These are phyloP conservation scores for Ceratosolen solmsi DNA, from an alignment of 1,140 invertebrate genomes.

Conservation along the genomic window DNA sequence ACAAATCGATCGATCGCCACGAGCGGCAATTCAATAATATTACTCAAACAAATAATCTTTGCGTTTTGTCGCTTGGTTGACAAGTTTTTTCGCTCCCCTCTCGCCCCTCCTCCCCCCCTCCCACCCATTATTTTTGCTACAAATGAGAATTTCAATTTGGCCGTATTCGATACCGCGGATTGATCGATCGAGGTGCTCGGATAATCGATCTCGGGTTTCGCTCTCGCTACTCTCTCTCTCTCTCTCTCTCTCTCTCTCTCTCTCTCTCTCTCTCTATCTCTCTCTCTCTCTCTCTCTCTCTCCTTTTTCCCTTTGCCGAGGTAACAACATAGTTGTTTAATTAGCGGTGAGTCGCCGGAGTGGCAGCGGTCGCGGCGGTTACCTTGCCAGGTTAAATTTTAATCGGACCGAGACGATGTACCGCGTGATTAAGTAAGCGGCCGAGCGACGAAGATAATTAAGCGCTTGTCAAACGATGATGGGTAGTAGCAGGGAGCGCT, in stretches of 20 bases:
- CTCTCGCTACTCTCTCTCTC: not conserved
- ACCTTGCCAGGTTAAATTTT: conserved; percentile 33
- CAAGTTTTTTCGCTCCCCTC: no score
- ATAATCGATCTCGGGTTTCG: conserved; percentile 25
- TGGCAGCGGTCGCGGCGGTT: not conserved
- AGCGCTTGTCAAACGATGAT: conserved; percentile 51
- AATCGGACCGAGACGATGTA: conserved; percentile 25
- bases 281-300: not conserved
- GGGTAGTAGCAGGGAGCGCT: conserved; percentile 15
- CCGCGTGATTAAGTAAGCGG: conserved; percentile 22
- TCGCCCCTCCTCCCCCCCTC: no score
- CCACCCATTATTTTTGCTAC: no score
- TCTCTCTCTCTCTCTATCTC: not conserved
- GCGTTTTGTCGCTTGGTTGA: not conserved
- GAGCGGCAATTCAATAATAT: not conserved
- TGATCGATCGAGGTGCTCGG: conserved; percentile 18
- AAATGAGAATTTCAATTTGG: conserved; percentile 32
- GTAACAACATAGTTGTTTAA: conserved; percentile 37
- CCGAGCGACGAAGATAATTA: conserved; percentile 37
- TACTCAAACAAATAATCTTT: not conserved
- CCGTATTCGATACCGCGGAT: not conserved
- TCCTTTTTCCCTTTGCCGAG: not conserved
- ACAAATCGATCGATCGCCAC: not conserved
- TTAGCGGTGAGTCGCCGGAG: conserved; percentile 7
- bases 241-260: not conserved